Conservation (phyloP, 2,888 invertebrate species). For the Coleophora flavipennella region DNA sequence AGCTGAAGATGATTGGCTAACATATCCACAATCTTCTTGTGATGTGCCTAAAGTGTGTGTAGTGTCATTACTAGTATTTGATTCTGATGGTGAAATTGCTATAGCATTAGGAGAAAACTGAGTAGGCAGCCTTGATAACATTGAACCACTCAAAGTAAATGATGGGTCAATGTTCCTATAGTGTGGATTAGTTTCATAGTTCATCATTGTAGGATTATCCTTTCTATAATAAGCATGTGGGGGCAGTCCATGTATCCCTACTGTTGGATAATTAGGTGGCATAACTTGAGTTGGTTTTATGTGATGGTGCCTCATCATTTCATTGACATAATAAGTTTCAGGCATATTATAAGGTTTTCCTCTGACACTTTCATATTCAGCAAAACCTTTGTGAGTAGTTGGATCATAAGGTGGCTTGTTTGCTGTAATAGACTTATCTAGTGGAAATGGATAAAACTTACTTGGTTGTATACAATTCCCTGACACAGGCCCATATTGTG, state of each 20-base stretch:
- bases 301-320: constrained; percentile 36
- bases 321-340: constrained; percentile 50
- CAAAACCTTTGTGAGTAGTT: constrained; percentile 40
- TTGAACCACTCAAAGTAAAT: constrained; percentile 30
- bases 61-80: constrained; percentile 55
- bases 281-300: constrained; percentile 38
- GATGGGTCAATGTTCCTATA: constrained; percentile 44
- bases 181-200: constrained; percentile 46
- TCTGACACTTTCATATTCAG: constrained; percentile 46
- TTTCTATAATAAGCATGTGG: constrained; percentile 49
- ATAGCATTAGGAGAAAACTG: constrained; percentile 57
- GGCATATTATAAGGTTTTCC: constrained; percentile 38
- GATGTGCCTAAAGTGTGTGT: constrained; percentile 37
- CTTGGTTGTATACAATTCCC: constrained; percentile 40
- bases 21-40: constrained; percentile 66
- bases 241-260: constrained; percentile 40
- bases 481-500: constrained; percentile 42
- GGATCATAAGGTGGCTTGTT: constrained; percentile 49
- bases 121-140: constrained; percentile 41
- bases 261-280: constrained; percentile 40
- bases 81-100: constrained; percentile 62
- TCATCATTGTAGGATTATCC: constrained; percentile 40
- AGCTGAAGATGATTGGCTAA: constrained; percentile 58
- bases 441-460: constrained; percentile 44
- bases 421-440: constrained; percentile 39